These are phyloP conservation scores for Hormaphis cornu DNA, from an alignment of 1,140 invertebrate genomes.

Conservation along the genomic window DNA sequence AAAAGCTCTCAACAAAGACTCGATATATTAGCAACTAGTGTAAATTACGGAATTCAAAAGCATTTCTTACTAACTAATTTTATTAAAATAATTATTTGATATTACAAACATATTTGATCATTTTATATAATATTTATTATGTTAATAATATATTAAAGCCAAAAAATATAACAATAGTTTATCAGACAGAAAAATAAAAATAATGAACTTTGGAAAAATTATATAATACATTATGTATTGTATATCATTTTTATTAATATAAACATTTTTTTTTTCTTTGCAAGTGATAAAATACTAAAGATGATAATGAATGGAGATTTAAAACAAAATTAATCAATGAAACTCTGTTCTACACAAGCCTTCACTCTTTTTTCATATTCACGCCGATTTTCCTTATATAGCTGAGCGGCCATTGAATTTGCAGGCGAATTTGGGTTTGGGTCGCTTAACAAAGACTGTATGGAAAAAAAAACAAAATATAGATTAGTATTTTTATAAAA, in stretches of 20 bases:
- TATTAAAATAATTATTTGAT: too few relatives aligned
- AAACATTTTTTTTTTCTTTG: conserved; percentile 11
- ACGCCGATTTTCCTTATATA: conserved; percentile 88
- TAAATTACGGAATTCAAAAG: too few relatives aligned
- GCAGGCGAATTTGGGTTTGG: conserved; percentile 94
- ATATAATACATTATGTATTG: conserved; percentile 4
- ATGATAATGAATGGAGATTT: background rate
- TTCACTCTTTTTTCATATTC: conserved; percentile 96
- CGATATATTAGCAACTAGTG: too few relatives aligned
- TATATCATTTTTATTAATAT: background rate
- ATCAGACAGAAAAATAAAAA: conserved; percentile 20
- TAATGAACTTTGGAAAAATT: conserved; percentile 17
- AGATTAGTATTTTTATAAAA: too few relatives aligned
- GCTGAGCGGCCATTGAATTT: conserved; percentile 90
- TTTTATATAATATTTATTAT: conserved; percentile 12
- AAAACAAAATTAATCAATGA: conserved; percentile 65
- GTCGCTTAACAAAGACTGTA: conserved; percentile 90
- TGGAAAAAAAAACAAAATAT: conserved; percentile 36
- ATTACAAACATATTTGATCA: background rate
- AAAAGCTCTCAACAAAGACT: too few relatives aligned
- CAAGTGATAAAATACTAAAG: conserved; percentile 18
- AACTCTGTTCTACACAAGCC: conserved; percentile 92
- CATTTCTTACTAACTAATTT: too few relatives aligned
- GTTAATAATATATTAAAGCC: conserved; percentile 29
- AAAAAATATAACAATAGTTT: conserved; percentile 19